Evolutionary conservation across 2,888 invertebrate genomes (phyloP).

Genomic region (Eilema sororculum): DNA sequence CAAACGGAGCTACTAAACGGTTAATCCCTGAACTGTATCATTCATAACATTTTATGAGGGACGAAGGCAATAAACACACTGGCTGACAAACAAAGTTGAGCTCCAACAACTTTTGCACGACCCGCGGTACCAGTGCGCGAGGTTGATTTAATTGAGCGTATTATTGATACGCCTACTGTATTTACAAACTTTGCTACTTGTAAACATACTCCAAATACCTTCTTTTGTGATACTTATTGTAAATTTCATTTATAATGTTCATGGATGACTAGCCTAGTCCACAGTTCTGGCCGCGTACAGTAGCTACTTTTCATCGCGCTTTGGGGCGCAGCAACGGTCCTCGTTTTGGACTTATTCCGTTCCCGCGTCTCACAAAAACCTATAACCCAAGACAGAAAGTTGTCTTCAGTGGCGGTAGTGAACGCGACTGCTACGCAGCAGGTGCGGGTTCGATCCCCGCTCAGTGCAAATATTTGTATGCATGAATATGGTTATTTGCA

Average conservation of each 20-base stretch:
- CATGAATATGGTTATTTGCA: too few species aligned
- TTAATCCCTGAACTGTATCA: conserved; percentile 75
- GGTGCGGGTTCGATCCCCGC: too few species aligned
- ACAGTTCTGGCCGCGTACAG: too few species aligned
- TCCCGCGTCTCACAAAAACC: too few species aligned
- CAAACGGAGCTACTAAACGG: conserved; percentile 67
- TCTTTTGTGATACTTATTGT: background rate
- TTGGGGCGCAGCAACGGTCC: too few species aligned
- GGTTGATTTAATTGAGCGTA: conserved; percentile 24
- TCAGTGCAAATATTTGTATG: too few species aligned
- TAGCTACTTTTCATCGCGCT: too few species aligned
- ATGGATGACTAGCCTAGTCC: too few species aligned
- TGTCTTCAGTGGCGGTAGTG: too few species aligned
- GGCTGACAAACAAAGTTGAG: conserved; percentile 67
- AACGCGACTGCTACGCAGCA: too few species aligned
- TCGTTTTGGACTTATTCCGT: too few species aligned
- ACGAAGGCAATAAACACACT: conserved; percentile 68
- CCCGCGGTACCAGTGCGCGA: conserved; percentile 35
- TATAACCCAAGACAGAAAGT: too few species aligned
- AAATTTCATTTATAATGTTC: background rate
- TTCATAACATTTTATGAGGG: conserved; percentile 77
- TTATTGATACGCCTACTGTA: conserved; percentile 17
- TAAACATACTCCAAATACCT: background rate
- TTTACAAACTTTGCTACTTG: conserved; percentile 2
- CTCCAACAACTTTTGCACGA: conserved; percentile 60